Conservation (phyloP, 2,113 vertebrate species). For the Laticauda laticaudata region DNA sequence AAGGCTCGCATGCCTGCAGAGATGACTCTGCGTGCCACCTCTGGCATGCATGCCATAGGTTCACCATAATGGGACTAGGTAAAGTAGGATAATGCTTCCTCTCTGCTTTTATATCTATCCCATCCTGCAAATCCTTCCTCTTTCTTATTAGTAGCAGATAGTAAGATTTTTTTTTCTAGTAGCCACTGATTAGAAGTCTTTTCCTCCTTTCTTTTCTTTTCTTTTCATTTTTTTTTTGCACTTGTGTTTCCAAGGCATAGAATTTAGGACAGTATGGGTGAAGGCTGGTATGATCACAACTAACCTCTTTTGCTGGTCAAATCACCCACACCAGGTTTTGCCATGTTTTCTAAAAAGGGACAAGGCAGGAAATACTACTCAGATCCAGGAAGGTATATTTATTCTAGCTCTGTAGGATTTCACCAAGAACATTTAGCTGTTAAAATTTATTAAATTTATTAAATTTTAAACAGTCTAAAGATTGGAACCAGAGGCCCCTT, state of each 20-base stretch:
- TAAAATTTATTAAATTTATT: no score
- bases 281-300: not conserved
- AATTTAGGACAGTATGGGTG: not conserved
- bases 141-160: not conserved
- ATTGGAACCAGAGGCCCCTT: not conserved
- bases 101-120: not conserved
- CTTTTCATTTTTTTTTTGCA: not conserved
- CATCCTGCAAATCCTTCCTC: not conserved
- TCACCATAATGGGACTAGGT: not conserved
- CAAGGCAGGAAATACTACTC: not conserved
- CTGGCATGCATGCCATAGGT: no score
- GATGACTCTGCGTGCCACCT: no score
- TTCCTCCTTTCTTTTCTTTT: not conserved
- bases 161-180: not conserved
- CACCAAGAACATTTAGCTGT: not conserved
- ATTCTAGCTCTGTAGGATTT: not conserved
- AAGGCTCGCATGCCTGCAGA: no score
- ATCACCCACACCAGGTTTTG: not conserved
- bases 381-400: not conserved
- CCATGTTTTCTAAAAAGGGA: not conserved
- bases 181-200: not conserved
- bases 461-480: not conserved
- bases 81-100: not conserved
- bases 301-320: not conserved
- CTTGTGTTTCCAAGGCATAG: not conserved